Conservation (phyloP, 2,113 vertebrate genomes). For the Glaucomys volans region DNA sequence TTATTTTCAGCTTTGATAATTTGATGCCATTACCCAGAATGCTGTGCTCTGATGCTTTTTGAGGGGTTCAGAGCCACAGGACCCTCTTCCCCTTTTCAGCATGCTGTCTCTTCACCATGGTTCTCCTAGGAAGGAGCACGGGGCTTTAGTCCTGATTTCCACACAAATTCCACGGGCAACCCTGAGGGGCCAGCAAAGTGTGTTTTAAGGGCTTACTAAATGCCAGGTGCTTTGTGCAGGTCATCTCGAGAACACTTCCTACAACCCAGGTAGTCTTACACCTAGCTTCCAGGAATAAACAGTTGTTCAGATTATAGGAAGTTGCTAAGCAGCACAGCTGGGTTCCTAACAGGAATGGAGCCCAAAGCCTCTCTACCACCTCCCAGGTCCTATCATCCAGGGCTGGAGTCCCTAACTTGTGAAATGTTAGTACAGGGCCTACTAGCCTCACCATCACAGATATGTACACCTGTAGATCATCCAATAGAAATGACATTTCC, state of each 20-base stretch:
- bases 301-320: neutral
- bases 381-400: neutral
- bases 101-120: neutral
- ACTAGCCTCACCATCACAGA: neutral
- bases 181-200: neutral
- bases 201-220: neutral
- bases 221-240: neutral
- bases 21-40: conserved; percentile 1
- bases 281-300: neutral
- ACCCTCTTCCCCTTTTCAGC: neutral
- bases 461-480: neutral
- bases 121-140: neutral
- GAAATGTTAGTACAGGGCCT: neutral
- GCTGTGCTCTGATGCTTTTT: neutral
- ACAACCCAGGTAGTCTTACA: neutral
- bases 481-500: neutral
- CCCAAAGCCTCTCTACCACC: neutral
- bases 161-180: neutral
- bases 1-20: conserved; percentile 55
- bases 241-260: neutral
- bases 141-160: neutral
- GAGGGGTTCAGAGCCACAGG: neutral
- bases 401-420: neutral
- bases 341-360: neutral
- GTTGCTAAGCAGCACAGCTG: neutral